Conservation (phyloP, 2,888 invertebrate species). For the Aphidius colemani region DNA sequence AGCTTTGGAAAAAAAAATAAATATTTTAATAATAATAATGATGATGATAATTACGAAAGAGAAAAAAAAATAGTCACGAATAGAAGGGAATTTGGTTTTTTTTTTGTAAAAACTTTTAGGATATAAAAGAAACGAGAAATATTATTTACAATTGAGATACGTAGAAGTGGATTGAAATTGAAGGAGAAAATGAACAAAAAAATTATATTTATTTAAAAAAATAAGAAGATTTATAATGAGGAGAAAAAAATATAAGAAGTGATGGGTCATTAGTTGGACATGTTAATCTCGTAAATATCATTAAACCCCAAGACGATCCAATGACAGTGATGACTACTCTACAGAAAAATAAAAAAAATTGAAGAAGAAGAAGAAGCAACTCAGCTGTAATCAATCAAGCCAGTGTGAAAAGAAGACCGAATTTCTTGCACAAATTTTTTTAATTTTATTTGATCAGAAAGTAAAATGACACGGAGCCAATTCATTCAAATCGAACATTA, state of each 20-base stretch:
- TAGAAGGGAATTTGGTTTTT: constrained; percentile 13
- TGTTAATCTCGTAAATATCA: constrained; percentile 38
- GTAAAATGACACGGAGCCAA: constrained; percentile 30
- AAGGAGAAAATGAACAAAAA: constrained; percentile 16
- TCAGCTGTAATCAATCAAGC: constrained; percentile 44
- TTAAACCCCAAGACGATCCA: constrained; percentile 26
- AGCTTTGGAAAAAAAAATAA: too few relatives aligned
- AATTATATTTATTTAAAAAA: constrained; percentile 24
- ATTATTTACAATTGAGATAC: not conserved
- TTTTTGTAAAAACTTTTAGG: too few relatives aligned
- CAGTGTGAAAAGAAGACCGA: constrained; percentile 28
- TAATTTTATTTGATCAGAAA: too few relatives aligned
- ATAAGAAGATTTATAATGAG: too few relatives aligned
- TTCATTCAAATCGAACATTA: constrained; percentile 30
- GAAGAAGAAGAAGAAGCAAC: constrained; percentile 5
- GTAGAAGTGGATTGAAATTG: not conserved
- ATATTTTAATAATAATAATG: too few relatives aligned
- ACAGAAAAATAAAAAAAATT: constrained; percentile 11
- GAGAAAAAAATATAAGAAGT: too few relatives aligned
- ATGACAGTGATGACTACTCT: constrained; percentile 34
- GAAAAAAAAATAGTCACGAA: constrained; percentile 35
- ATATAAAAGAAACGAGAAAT: too few relatives aligned
- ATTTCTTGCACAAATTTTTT: too few relatives aligned
- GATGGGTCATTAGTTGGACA: constrained; percentile 41
- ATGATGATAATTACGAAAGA: not conserved